Evolutionary conservation across 2,797 vertebrate species (phyloP).

Genomic region (Phoxinus dragarum): DNA sequence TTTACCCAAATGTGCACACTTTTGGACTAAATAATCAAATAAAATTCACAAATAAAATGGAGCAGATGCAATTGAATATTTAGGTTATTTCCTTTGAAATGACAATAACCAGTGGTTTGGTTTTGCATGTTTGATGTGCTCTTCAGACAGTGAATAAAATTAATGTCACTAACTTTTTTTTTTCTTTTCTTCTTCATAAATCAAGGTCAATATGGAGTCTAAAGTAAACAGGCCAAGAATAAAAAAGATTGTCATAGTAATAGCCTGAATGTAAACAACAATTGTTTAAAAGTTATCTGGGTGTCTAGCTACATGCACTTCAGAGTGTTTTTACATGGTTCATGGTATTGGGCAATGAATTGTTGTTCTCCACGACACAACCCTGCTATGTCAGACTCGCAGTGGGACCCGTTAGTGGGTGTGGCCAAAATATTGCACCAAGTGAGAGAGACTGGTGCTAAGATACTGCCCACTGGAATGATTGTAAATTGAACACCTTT

Average conservation of each 20-base stretch:
- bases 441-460: neutral
- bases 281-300: neutral
- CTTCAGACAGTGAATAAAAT: neutral
- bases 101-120: neutral
- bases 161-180: neutral
- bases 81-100: neutral
- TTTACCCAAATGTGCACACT: neutral
- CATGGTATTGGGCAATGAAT: neutral
- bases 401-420: neutral
- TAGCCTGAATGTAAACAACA: neutral
- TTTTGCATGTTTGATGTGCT: neutral
- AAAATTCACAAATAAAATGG: neutral
- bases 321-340: neutral
- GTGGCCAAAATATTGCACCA: neutral
- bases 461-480: neutral
- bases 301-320: neutral
- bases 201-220: no score
- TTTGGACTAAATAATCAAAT: neutral
- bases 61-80: neutral
- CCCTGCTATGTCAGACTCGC: neutral
- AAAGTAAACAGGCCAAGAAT: no score
- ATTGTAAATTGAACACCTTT: neutral
- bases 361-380: neutral
- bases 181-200: no score
- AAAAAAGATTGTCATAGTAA: neutral